Evolutionary conservation across 2,888 invertebrate genomes (phyloP).

Genomic region (Lordiphosa andalusiaca): DNA sequence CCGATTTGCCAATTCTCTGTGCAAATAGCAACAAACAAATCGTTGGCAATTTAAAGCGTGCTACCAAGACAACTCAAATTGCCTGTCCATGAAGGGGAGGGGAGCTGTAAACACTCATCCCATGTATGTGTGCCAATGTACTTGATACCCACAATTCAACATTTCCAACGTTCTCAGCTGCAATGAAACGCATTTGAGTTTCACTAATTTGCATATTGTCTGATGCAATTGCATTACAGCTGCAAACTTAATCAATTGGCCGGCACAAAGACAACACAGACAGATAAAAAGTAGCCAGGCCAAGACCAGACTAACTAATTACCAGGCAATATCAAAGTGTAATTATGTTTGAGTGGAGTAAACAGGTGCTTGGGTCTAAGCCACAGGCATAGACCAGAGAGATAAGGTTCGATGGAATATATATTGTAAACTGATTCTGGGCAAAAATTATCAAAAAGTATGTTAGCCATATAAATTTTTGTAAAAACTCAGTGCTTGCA

Average conservation of each 20-base stretch:
- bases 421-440: no score
- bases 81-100: background rate
- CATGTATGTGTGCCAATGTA: constrained; percentile 46
- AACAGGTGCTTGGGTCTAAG: background rate
- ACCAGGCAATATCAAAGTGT: constrained; percentile 50
- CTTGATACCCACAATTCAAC: constrained; percentile 69
- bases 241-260: constrained; percentile 53
- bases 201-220: constrained; percentile 66
- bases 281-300: constrained; percentile 19
- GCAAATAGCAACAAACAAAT: constrained; percentile 37
- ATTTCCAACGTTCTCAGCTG: constrained; percentile 52
- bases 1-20: no score
- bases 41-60: constrained; percentile 46
- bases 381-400: background rate
- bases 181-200: constrained; percentile 47
- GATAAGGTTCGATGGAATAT: no score
- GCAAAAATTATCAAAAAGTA: no score
- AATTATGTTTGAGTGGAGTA: constrained; percentile 44
- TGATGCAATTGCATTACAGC: constrained; percentile 53
- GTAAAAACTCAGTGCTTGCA: no score
- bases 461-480: no score
- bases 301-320: constrained; percentile 35
- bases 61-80: constrained; percentile 50
- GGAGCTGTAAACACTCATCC: constrained; percentile 1
- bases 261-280: constrained; percentile 8